Percentiles rank a stretch among this genome's conserved stretches.
Evolutionary conservation across 2,888 invertebrate genomes (phyloP).

Genomic region (Argynnis bischoffii): DNA sequence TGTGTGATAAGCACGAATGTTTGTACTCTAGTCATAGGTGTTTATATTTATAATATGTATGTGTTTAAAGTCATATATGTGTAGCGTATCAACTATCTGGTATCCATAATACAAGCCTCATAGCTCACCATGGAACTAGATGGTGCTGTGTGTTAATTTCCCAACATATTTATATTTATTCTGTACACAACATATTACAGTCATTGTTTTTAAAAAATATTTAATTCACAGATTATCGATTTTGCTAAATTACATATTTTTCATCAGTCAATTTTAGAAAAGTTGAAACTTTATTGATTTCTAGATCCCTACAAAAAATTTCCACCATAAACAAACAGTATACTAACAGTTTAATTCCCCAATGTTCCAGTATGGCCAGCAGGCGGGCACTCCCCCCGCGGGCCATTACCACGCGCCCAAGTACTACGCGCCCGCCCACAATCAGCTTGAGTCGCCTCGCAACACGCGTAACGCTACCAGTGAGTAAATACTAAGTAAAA

Average conservation of each 20-base stretch:
- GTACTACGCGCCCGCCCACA: constrained; percentile 83
- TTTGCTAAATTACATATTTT: not conserved
- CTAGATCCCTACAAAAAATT: not conserved
- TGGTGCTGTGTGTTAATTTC: no score
- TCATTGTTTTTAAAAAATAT: not conserved
- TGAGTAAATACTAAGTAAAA: constrained; percentile 57
- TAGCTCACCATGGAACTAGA: no score
- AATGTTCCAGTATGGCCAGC: constrained; percentile 74
- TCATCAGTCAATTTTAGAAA: not conserved
- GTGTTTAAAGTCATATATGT: no score
- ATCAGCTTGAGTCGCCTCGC: constrained; percentile 82
- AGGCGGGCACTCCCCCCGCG: constrained; percentile 84
- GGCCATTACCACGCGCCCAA: constrained; percentile 72
- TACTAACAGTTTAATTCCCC: constrained; percentile 8
- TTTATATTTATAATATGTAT: no score
- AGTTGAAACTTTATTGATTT: no score
- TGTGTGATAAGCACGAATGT: no score
- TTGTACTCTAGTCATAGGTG: no score
- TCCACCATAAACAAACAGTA: not conserved
- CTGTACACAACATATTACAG: no score
- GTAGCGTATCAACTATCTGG: no score
- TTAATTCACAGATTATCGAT: not conserved
- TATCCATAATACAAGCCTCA: no score
- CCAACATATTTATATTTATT: no score
- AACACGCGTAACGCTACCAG: constrained; percentile 70